Conservation (phyloP, 2,888 invertebrate genomes). For the Dryococelus australis region DNA sequence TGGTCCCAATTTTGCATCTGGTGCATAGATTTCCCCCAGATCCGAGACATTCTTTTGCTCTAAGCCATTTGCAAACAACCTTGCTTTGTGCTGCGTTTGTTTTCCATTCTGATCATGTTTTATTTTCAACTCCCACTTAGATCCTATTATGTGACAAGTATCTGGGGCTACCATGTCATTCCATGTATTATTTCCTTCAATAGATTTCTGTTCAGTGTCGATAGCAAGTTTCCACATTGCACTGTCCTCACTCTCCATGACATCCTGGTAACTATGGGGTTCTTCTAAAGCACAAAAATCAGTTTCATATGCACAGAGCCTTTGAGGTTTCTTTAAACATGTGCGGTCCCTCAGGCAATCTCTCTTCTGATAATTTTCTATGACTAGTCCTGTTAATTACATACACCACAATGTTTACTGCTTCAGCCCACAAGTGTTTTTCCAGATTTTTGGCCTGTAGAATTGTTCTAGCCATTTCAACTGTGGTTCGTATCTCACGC, state of each 20-base stretch:
- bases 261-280: not conserved
- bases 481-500: not conserved
- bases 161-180: not conserved
- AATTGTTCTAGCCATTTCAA: not conserved
- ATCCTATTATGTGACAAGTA: not conserved
- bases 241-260: not conserved
- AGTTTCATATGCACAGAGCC: not conserved
- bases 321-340: not conserved
- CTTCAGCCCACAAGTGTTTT: too few relatives aligned
- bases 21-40: not conserved
- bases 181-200: not conserved
- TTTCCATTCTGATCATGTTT: not conserved
- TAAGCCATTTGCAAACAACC: not conserved
- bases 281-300: not conserved
- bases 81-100: not conserved
- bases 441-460: not conserved
- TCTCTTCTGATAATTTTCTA: not conserved
- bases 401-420: not conserved
- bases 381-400: not conserved
- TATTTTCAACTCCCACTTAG: not conserved
- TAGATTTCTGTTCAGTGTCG: not conserved
- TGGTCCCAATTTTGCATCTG: not conserved
- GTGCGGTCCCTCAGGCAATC: not conserved
- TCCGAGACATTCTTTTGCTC: not conserved
- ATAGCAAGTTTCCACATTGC: not conserved